phyloP scores from a whole-genome alignment of 2,888 invertebrate genomes.

The Eremobia ochroleuca region DNA sequence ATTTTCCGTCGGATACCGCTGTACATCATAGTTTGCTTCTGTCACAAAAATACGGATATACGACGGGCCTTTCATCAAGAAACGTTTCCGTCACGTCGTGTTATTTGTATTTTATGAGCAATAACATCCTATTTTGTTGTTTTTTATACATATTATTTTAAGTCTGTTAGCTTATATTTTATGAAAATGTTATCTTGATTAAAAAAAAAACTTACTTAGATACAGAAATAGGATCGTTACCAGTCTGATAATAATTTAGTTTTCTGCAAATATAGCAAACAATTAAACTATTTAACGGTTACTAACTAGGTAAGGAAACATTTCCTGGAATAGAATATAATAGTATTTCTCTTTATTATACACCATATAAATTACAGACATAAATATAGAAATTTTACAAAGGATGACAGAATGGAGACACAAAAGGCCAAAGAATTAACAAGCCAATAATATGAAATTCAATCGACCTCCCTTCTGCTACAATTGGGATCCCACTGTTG shows the following conservation, averaged over 20 bases:
- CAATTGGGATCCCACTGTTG: slow-evolving; percentile 47
- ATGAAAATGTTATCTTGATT: no score
- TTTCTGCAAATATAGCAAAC: not conserved
- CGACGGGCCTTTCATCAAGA: slow-evolving; percentile 20
- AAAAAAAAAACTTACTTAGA: not conserved
- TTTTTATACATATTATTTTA: not conserved
- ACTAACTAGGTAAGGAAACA: slow-evolving; percentile 1
- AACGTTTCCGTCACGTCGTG: not conserved
- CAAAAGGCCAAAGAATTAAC: slow-evolving; percentile 47
- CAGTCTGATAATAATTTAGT: not conserved
- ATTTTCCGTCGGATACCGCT: slow-evolving; percentile 10
- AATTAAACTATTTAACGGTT: not conserved
- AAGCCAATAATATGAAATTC: slow-evolving; percentile 54
- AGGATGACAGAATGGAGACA: no score
- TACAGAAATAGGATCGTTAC: not conserved
- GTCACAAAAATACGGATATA: slow-evolving; percentile 47
- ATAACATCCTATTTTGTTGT: not conserved
- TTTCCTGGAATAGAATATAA: not conserved
- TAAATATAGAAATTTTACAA: no score
- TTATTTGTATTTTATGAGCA: slow-evolving; percentile 27
- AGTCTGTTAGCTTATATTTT: no score
- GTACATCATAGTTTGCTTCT: slow-evolving; percentile 59
- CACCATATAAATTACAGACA: no score
- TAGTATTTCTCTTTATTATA: no score
- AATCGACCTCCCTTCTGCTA: slow-evolving; percentile 32